phyloP scores from a whole-genome alignment of 2,113 vertebrate genomes.

The Felis catus region DNA sequence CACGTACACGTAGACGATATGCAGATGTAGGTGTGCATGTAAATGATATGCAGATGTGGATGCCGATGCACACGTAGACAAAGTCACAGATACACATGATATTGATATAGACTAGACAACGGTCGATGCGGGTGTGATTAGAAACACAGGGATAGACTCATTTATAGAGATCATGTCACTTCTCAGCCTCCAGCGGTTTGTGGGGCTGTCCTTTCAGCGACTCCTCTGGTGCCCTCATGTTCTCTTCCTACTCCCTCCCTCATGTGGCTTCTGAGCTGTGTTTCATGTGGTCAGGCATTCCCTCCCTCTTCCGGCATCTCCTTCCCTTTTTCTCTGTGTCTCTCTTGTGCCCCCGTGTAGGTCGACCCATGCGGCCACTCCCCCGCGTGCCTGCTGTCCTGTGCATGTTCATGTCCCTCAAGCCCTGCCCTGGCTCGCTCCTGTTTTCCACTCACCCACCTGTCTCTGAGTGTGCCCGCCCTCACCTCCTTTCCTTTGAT shows the following conservation, averaged over 20 bases:
- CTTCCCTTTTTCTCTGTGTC: not conserved
- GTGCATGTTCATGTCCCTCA: accelerated
- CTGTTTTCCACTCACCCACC: not conserved
- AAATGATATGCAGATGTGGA: not conserved
- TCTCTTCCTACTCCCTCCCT: not conserved
- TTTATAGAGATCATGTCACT: accelerated
- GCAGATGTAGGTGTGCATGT: not conserved
- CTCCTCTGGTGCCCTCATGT: no score
- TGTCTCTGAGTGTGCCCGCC: not conserved
- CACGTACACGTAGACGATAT: no score
- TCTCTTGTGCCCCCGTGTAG: accelerated
- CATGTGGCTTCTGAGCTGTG: not conserved
- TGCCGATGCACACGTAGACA: accelerated
- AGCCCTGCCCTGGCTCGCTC: no score
- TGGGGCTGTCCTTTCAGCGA: accelerated
- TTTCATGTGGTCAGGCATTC: accelerated
- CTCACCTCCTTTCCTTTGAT: not conserved
- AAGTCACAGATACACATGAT: accelerated
- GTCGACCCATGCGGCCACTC: accelerated
- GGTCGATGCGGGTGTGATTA: accelerated
- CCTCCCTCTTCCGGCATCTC: not conserved
- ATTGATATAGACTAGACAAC: accelerated
- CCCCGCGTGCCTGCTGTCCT: accelerated
- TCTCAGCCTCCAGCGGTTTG: accelerated
- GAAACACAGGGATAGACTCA: not conserved